Base-by-base conservation (phyloP, 1,140 invertebrate species). In the Drosophila ananassae region DNA sequence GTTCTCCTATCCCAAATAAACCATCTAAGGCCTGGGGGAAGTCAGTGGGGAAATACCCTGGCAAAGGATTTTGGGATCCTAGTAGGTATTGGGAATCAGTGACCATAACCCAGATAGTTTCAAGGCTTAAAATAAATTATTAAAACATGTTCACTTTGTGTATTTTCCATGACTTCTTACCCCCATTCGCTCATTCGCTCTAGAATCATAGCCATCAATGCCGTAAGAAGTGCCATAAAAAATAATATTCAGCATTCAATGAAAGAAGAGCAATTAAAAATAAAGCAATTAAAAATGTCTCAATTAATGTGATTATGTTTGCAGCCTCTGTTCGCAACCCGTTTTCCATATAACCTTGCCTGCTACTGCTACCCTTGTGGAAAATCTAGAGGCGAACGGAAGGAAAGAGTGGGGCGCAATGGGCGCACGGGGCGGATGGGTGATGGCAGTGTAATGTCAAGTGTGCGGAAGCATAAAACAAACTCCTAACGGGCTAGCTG, bases 391-490 rank as follows among this genome's bases (percentile, higher is more conserved):
- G 34, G 10, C 28, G 21, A 47, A 47, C 41, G 51, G 57, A 67
- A 39, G 39, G 10, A 24, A 8, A 30, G 46, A 25, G 21, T 25
- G 12, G 22, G 32, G 50, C 5, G 3, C n/a, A 41, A 22, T 28
- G 48, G 46, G n/a, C 9, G 28, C 25, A 48, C 30, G 34, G 34
- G 21, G 47, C 61, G 73, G 66, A 78, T 78, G 64, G 61, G 82
- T 69, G 73, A 60, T 87, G 73, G 73, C 73, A 87, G 64, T 58
- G 82, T 87, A 87, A 85, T 87, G 82, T 87, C 78, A 81, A 85
- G 78, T 87, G 71, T 87, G 82, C 82, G 82, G 78, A 85, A 79
- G 83, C 83, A 87, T 87, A 87, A 87, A 89, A 83, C 79, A 87
- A 87, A 87, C 83, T 87, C 67, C 83, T 63, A 89, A 85, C 74